Evolutionary conservation across 2,888 invertebrate genomes (phyloP).

Genomic region (Leptopilina syphax): DNA sequence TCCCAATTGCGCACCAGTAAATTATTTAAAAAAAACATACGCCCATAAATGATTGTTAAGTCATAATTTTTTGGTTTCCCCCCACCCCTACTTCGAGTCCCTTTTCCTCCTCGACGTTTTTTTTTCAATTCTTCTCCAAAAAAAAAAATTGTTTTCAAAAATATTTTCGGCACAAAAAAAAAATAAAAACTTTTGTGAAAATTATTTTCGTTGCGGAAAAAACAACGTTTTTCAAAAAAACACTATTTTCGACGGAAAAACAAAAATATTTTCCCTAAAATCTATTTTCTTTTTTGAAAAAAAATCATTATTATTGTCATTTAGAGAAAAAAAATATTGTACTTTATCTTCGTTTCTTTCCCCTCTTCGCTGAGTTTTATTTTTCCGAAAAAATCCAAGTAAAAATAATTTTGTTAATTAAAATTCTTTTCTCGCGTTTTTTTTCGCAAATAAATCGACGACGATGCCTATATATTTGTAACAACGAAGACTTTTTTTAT

Average conservation of each 20-base stretch:
- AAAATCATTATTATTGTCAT: too few species aligned
- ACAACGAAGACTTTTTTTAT: conserved; percentile 32
- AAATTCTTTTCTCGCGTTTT: background rate
- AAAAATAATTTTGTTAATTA: background rate
- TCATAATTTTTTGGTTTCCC: conserved; percentile 43
- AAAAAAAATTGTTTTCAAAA: background rate
- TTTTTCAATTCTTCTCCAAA: background rate
- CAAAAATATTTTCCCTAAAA: background rate
- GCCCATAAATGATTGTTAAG: conserved; percentile 49
- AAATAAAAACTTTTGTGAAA: too few species aligned
- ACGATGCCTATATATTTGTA: conserved; percentile 14
- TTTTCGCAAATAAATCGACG: background rate
- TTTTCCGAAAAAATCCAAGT: background rate
- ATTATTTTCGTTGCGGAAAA: too few species aligned
- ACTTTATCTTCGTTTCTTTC: background rate
- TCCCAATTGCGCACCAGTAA: conserved; percentile 87
- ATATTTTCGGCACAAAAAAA: too few species aligned
- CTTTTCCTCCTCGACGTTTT: conserved; percentile 47
- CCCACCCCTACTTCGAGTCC: conserved; percentile 35
- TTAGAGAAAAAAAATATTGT: too few species aligned
- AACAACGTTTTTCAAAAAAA: too few species aligned
- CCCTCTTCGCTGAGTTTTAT: background rate
- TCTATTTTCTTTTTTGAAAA: too few species aligned
- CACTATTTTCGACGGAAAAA: background rate
- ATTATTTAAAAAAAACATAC: conserved; percentile 52